Conservation (phyloP, 1,140 invertebrate genomes). For the Musca domestica region DNA sequence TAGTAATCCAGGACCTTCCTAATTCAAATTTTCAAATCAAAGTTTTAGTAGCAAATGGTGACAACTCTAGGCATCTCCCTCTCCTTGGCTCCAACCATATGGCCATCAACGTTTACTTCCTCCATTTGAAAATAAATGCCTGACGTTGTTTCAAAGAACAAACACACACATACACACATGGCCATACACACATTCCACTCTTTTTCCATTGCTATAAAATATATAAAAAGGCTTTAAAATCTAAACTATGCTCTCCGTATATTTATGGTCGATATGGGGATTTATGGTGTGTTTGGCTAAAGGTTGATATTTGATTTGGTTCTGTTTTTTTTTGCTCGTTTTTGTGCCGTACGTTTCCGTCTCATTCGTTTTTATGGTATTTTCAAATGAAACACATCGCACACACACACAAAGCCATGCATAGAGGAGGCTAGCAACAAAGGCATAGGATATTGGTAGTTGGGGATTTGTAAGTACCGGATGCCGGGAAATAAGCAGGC, state of each 20-base stretch:
- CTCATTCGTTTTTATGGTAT: slow-evolving; percentile 8
- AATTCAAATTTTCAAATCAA: too few species aligned
- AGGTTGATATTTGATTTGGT: slow-evolving; percentile 22
- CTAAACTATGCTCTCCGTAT: slow-evolving; percentile 6
- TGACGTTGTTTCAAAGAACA: too few species aligned
- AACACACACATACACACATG: too few species aligned
- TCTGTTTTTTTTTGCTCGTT: background rate
- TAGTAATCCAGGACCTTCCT: too few species aligned
- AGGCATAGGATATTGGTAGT: background rate
- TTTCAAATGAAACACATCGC: background rate
- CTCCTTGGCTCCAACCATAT: too few species aligned
- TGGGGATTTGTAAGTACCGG: too few species aligned
- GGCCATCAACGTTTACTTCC: too few species aligned
- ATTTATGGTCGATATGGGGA: slow-evolving; percentile 14
- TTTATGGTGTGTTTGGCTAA: slow-evolving; percentile 8
- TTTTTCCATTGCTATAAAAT: too few species aligned
- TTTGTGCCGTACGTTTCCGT: background rate
- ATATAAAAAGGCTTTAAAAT: slow-evolving; percentile 7
- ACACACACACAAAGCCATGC: background rate
- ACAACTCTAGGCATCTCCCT: too few species aligned
- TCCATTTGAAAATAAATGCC: too few species aligned
- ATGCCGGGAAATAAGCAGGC: background rate
- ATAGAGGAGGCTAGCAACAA: background rate
- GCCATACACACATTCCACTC: too few species aligned
- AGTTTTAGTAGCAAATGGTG: too few species aligned